Conservation (phyloP, 2,797 vertebrate species). For the Eupleurogrammus muticus region DNA sequence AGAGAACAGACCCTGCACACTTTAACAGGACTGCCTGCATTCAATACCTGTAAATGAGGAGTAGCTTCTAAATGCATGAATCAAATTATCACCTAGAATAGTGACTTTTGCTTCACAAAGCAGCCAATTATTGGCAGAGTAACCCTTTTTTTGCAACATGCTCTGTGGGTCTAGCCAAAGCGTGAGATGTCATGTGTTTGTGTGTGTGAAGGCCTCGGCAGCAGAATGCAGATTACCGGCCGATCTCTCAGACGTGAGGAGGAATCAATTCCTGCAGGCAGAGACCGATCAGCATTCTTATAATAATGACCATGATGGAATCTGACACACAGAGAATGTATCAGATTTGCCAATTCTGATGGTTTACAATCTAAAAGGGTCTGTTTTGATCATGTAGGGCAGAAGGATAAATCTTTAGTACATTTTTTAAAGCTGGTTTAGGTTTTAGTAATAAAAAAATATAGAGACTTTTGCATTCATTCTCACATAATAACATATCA, state of each 20-base stretch:
- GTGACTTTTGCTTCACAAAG: conserved; percentile 3
- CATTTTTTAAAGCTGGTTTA: not conserved
- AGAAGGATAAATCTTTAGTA: not conserved
- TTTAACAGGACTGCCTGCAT: conserved; percentile 4
- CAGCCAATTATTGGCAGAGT: conserved; percentile 12
- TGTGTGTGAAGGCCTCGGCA: conserved; percentile 8
- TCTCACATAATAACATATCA: too few relatives aligned
- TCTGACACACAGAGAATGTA: conserved; percentile 9
- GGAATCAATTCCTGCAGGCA: conserved; percentile 33
- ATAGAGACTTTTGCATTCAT: not conserved
- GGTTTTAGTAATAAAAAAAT: not conserved
- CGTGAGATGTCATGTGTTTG: conserved; percentile 33
- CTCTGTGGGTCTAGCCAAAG: conserved; percentile 35
- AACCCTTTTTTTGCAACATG: conserved; percentile 8
- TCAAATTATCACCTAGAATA: conserved; percentile 9
- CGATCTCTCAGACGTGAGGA: conserved; percentile 18
- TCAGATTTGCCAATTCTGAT: conserved; percentile 1
- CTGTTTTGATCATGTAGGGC: not conserved
- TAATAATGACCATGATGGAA: conserved; percentile 26
- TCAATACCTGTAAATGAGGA: not conserved
- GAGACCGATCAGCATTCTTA: conserved; percentile 16
- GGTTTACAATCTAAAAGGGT: not conserved
- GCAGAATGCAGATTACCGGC: conserved; percentile 55
- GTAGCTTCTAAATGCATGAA: conserved; percentile 12
- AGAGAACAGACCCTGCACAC: conserved; percentile 9